Conservation (phyloP, 2,888 invertebrate genomes). For the Ophioninae sp. region DNA sequence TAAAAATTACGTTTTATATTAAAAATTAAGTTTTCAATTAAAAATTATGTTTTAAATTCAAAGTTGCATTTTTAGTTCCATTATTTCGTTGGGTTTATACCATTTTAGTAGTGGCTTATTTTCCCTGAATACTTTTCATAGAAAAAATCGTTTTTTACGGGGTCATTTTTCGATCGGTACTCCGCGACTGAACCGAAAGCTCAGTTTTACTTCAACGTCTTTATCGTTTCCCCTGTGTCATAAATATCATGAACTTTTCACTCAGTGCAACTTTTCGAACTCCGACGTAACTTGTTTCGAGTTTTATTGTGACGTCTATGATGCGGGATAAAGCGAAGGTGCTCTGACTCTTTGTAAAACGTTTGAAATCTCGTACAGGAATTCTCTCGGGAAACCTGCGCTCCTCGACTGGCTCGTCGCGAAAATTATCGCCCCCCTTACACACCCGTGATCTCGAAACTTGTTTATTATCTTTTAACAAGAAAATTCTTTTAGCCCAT, state of each 20-base stretch:
- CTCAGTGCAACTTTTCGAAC: conserved; percentile 48
- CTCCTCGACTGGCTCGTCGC: not conserved
- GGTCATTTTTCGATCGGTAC: not conserved
- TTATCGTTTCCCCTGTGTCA: not conserved
- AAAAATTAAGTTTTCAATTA: no score
- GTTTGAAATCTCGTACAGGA: conserved; percentile 27
- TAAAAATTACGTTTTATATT: no score
- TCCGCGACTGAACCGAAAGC: not conserved
- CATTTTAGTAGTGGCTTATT: no score
- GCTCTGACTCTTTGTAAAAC: conserved; percentile 2
- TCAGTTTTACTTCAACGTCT: not conserved
- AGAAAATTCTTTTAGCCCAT: not conserved
- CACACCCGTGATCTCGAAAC: not conserved
- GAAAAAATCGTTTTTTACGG: no score
- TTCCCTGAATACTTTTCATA: no score
- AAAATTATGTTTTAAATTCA: no score
- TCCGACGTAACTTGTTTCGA: conserved; percentile 39
- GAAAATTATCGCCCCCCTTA: conserved; percentile 6
- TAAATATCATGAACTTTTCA: not conserved
- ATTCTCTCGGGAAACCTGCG: conserved; percentile 11
- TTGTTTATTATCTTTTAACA: not conserved
- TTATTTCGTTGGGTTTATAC: no score
- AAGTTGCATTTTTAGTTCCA: no score
- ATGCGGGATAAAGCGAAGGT: conserved; percentile 7
- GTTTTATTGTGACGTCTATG: conserved; percentile 35